These are phyloP conservation scores for Epizoanthus ramosus DNA, from an alignment of 92 coral and sea anemone species.

Conservation along the genomic window DNA sequence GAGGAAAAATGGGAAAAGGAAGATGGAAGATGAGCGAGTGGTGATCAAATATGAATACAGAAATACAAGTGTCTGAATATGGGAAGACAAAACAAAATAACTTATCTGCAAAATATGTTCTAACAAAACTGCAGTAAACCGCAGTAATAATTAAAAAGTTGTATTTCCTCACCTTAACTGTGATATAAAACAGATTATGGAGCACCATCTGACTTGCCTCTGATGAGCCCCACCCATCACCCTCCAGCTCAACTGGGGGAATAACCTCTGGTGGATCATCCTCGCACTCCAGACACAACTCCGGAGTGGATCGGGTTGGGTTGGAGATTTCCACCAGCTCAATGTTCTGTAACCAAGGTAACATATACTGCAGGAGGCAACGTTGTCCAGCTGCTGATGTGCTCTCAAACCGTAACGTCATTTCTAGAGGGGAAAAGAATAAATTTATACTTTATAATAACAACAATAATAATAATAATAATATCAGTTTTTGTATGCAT, in stretches of 20 bases:
- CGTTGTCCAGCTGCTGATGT: constrained; percentile 90
- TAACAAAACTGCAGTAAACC: constrained; percentile 11
- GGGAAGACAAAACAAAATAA: too few relatives aligned
- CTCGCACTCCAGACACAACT: constrained; percentile 61
- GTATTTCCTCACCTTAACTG: constrained; percentile 79
- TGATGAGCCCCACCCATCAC: constrained; percentile 99
- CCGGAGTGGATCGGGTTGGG: constrained; percentile 63
- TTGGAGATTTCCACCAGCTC: constrained; percentile 89
- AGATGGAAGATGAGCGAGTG: too few relatives aligned
- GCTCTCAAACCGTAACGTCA: constrained; percentile 93
- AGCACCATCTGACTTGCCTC: constrained; percentile 97
- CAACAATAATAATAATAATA: too few relatives aligned
- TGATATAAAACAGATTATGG: constrained; percentile 89
- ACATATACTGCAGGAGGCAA: constrained; percentile 89
- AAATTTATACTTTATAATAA: too few relatives aligned
- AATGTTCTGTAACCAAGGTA: constrained; percentile 94
- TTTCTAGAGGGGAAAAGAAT: constrained; percentile 57
- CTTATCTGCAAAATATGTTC: too few relatives aligned
- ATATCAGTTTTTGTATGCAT: too few relatives aligned
- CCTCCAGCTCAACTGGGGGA: constrained; percentile 84
- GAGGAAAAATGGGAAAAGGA: too few relatives aligned
- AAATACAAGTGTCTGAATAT: too few relatives aligned
- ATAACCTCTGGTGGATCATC: constrained; percentile 55
- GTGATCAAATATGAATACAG: too few relatives aligned
- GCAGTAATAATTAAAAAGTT: neutral